Percentiles rank a stretch among this genome's conserved stretches.
Conservation (phyloP, 2,888 invertebrate genomes). For the Archips xylosteana region DNA sequence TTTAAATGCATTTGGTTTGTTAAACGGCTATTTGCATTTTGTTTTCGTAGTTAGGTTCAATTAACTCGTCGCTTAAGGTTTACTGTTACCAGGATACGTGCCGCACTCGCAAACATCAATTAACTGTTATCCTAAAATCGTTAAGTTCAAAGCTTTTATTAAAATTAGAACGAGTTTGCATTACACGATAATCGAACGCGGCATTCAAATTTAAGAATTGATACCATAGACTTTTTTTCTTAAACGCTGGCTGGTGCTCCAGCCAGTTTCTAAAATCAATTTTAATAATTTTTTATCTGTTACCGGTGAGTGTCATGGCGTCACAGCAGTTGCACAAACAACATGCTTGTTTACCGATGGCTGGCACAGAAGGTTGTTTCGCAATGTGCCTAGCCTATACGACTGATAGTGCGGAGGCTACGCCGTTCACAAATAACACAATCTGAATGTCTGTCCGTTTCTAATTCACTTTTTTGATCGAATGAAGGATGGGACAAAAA, state of each 20-base stretch:
- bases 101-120: not conserved
- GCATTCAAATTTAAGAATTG: not conserved
- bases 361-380: slow-evolving; percentile 41
- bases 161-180: too few relatives aligned
- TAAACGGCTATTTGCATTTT: slow-evolving; percentile 39
- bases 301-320: slow-evolving; percentile 26
- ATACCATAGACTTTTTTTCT: not conserved
- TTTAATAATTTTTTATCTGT: slow-evolving; percentile 30
- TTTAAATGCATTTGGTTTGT: slow-evolving; percentile 40
- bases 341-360: slow-evolving; percentile 33
- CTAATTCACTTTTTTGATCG: not conserved
- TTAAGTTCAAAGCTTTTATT: too few relatives aligned
- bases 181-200: not conserved
- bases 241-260: not conserved
- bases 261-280: not conserved
- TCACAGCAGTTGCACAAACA: slow-evolving; percentile 41
- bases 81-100: not conserved
- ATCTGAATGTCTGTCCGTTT: slow-evolving; percentile 2
- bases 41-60: slow-evolving; percentile 20
- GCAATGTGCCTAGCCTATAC: slow-evolving; percentile 40
- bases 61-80: not conserved
- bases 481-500: not conserved
- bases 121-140: not conserved
- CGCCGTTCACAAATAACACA: slow-evolving; percentile 15
- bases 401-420: slow-evolving; percentile 37